Percentiles rank a stretch among this genome's conserved stretches.
phyloP scores from a whole-genome alignment of 1,140 invertebrate genomes.

The Polypedilum vanderplanki region DNA sequence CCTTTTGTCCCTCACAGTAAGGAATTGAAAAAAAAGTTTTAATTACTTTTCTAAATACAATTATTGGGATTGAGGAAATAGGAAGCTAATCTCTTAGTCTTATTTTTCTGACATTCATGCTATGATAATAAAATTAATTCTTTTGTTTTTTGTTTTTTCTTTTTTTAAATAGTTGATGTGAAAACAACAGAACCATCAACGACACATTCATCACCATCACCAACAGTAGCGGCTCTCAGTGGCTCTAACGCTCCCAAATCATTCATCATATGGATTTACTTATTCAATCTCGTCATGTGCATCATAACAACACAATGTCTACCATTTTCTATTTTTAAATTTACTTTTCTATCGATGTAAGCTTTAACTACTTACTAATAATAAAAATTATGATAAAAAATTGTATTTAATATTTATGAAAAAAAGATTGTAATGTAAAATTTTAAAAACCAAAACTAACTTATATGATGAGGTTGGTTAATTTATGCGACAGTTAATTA shows the following conservation, averaged over 20 bases:
- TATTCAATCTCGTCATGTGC: not conserved
- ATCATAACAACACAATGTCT: slow-evolving; percentile 25
- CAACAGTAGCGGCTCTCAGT: not conserved
- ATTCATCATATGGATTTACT: not conserved
- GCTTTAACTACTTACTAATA: not conserved
- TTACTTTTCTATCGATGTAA: slow-evolving; percentile 22
- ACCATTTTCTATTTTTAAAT: slow-evolving; percentile 23
- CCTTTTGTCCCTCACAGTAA: not conserved
- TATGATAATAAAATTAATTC: no score
- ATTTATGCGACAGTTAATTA: no score
- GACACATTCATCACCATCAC: not conserved
- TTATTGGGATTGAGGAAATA: not conserved
- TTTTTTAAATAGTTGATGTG: not conserved
- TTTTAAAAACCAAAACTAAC: no score
- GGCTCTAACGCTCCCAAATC: not conserved
- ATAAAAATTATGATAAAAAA: not conserved
- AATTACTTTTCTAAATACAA: not conserved
- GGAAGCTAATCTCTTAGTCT: not conserved
- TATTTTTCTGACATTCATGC: not conserved
- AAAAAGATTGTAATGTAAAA: not conserved
- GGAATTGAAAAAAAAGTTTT: not conserved
- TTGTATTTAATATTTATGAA: slow-evolving; percentile 20
- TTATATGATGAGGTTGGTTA: no score
- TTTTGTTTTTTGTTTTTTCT: no score
- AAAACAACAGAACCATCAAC: slow-evolving; percentile 15